Evolutionary conservation across 1,140 invertebrate species (phyloP), one percentile per base, ranked within the genome.

Genomic region (Drosophila suzukii): DNA sequence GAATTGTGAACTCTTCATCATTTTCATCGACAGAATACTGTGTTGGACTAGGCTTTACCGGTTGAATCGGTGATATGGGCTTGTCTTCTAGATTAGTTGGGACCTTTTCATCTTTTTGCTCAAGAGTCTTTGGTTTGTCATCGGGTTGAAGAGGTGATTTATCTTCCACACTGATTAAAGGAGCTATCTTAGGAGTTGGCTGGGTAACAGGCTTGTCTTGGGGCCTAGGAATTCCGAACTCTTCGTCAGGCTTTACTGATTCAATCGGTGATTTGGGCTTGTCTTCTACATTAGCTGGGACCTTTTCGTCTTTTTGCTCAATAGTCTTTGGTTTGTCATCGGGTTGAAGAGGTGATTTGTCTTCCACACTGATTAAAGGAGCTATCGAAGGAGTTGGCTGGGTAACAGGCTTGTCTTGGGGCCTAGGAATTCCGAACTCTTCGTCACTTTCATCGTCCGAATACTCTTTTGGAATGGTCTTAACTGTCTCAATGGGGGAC

Each of bases 21-120:
- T 55, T 65, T 32, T 72, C 74, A 34, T 73, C 61, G 36, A 73
- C 74, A 5, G 74, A 71, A 43, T 54, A 70, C 3, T 38, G 50
- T 32, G 56, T 71, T 0, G 13, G 24, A 50, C 12, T 34, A 13
- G 30, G 8, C 30, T 60, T 65, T 12, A 4, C 4, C 10, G 15
- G 5, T 1, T 50, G 27, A 50, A 57, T 3, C 1, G 57, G 50
- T 12, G 24, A 47, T 27, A 61, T 70, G 6, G 53, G 57, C 34
- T 61, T 75, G 2, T 78, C 65, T 3, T 70, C 59, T 30, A 7
- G 20, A 0, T 27, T n/a, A 8, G 12, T 13, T 47, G 24, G 24
- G 6, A 47, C 3, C 24, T 47, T 27, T 13, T 27, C 20, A 20
- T 47, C 44, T 13, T 47, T 24, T 6, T 3, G 6, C 11, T 27